A percentile compares a stretch with the other conserved stretches of the same genome.
phyloP scores from a whole-genome alignment of 2,888 invertebrate species.

The Melanophora roralis region DNA sequence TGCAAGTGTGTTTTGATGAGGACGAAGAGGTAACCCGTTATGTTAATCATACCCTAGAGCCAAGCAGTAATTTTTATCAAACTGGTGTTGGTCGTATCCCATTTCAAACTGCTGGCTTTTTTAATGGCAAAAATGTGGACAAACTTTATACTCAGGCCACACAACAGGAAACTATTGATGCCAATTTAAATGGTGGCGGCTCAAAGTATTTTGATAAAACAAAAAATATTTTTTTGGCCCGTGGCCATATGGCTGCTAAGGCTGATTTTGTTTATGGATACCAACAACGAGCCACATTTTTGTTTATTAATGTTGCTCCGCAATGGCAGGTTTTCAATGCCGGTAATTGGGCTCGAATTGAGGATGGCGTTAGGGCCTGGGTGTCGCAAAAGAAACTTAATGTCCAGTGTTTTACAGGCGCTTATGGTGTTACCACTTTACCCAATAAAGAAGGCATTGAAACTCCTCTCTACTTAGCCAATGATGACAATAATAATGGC shows the following conservation, averaged over 20 bases:
- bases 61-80: constrained; percentile 77
- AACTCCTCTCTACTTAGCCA: constrained; percentile 74
- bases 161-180: constrained; percentile 74
- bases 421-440: constrained; percentile 79
- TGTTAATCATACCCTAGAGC: constrained; percentile 73
- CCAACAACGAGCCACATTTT: constrained; percentile 79
- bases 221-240: constrained; percentile 73
- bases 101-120: constrained; percentile 73
- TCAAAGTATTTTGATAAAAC: constrained; percentile 67
- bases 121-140: constrained; percentile 73
- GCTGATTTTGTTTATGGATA: constrained; percentile 78
- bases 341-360: constrained; percentile 80
- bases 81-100: constrained; percentile 74
- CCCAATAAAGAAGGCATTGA: constrained; percentile 76
- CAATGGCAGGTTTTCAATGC: constrained; percentile 81
- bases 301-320: constrained; percentile 79
- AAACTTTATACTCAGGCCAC: constrained; percentile 73
- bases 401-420: constrained; percentile 80
- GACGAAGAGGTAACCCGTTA: constrained; percentile 75
- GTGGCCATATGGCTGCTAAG: constrained; percentile 79
- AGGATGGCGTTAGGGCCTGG: constrained; percentile 77
- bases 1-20: constrained; percentile 77
- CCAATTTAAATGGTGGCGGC: constrained; percentile 71
- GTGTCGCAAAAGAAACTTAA: constrained; percentile 68
- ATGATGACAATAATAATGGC: constrained; percentile 71